Evolutionary conservation across 2,113 vertebrate species (phyloP).

Genomic region (Ifrita kowaldi): DNA sequence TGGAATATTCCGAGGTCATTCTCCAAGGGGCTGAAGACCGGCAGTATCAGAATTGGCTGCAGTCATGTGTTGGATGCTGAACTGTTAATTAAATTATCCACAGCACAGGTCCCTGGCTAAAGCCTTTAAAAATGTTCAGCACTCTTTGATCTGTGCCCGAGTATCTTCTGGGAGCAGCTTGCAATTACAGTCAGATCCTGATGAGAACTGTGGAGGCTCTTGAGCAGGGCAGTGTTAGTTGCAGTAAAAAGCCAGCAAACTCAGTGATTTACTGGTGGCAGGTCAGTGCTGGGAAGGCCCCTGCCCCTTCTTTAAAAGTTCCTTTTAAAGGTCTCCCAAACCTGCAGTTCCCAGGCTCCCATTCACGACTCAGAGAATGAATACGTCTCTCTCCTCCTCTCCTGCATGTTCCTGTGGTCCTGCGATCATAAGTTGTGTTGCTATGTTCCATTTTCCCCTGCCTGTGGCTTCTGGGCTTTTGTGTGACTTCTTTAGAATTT

Average conservation of each 20-base stretch:
- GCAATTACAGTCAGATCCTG: conserved; percentile 8
- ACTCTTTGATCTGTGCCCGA: conserved; percentile 24
- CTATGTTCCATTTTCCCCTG: conserved; percentile 33
- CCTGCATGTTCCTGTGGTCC: background rate
- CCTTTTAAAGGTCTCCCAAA: background rate
- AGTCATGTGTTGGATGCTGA: conserved; percentile 20
- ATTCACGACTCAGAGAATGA: background rate
- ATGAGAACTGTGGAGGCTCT: background rate
- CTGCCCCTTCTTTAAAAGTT: background rate
- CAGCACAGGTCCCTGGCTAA: conserved; percentile 29
- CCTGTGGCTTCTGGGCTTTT: conserved; percentile 52
- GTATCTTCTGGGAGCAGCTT: conserved; percentile 45
- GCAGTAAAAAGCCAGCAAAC: background rate
- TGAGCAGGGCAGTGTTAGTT: background rate
- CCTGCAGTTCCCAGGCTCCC: background rate
- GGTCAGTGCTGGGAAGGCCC: background rate
- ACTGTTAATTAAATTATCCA: conserved; percentile 74
- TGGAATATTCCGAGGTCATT: background rate
- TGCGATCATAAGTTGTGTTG: conserved; percentile 8
- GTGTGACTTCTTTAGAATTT: conserved; percentile 48
- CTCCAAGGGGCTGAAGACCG: background rate
- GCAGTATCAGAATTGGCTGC: conserved; percentile 4
- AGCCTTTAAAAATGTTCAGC: conserved; percentile 29
- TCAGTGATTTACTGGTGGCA: background rate
- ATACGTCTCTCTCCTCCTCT: background rate